Percentiles rank a stretch among this genome's conserved stretches.
These are phyloP conservation scores for Pagrus major DNA, from an alignment of 2,113 vertebrate species.

Conservation along the genomic window DNA sequence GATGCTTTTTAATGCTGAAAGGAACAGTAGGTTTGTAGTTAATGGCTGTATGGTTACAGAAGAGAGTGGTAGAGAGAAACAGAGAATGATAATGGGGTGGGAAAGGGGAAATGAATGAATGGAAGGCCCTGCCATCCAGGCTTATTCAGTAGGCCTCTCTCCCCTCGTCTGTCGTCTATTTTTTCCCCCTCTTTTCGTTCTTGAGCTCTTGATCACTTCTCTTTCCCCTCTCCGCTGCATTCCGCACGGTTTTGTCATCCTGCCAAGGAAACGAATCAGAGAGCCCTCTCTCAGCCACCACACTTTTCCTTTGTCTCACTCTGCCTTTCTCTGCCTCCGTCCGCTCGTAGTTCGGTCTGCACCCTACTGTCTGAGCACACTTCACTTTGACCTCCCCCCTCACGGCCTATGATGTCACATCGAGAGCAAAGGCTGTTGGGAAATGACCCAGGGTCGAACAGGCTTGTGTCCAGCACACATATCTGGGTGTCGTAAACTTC, in stretches of 20 bases:
- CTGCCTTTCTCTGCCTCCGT: constrained; percentile 68
- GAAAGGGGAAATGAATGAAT: constrained; percentile 75
- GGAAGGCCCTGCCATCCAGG: constrained; percentile 62
- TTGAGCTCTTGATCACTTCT: constrained; percentile 82
- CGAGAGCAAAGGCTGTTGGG: constrained; percentile 55
- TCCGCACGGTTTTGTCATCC: constrained; percentile 90
- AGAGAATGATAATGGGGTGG: constrained; percentile 52
- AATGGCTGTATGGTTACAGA: constrained; percentile 27
- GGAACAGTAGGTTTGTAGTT: background rate
- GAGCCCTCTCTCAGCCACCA: constrained; percentile 81
- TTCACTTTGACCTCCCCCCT: constrained; percentile 42
- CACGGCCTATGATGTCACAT: constrained; percentile 69
- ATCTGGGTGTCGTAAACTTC: constrained; percentile 59
- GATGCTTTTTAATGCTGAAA: background rate
- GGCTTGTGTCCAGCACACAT: constrained; percentile 66
- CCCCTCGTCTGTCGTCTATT: constrained; percentile 64
- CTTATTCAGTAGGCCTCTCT: constrained; percentile 73
- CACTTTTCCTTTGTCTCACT: constrained; percentile 81
- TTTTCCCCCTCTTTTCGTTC: constrained; percentile 56
- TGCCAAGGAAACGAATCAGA: constrained; percentile 93
- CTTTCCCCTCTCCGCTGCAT: constrained; percentile 88
- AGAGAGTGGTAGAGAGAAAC: constrained; percentile 19
- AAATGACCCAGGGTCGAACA: constrained; percentile 58
- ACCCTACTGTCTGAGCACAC: constrained; percentile 46
- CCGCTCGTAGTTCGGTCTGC: constrained; percentile 42